Evolutionary conservation across 92 coral and sea anemone genomes (phyloP), one percentile per base, ranked within the genome.

Genomic region (Bergia sp.): DNA sequence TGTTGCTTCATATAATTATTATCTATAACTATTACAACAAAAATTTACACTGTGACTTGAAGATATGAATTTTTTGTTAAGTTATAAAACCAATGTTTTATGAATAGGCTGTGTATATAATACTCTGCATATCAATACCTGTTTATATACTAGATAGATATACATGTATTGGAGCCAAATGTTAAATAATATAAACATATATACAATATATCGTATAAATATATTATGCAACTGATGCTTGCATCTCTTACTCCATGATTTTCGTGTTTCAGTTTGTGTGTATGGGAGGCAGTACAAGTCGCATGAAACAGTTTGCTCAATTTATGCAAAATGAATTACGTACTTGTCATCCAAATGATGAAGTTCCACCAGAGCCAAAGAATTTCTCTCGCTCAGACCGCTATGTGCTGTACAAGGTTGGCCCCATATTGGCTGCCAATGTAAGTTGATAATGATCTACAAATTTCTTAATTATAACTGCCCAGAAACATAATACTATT

Each of bases 361-460:
- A 79, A 5, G 71, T 84, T 11, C 7, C 64, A 20, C 81, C 90
- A 44, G 98, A 92, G 36, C 94, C 98, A 5, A 73, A 86, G 50
- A 97, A 95, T 82, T 57, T 97, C 67, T 94, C 97, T 11, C 92
- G 91, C 23, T 94, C 99, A 73, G 99, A 97, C 86, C 98, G 99
- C 55, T 97, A 96, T 92, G 99, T 92, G 57, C 92, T 97, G 72
- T 97, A 95, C 91, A 97, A 97, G 89, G 96, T 95, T 84, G 99
- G 99, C 78, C 99, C 99, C 16, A 98, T 95, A 41, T 90, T 97
- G 42, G 94, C 93, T 85, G 92, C 93, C 77, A 97, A 95, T 96
- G 99, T 97, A 81, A 92, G 97, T 92, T 6, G 23, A 1, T 71
- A 15, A 0, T 10, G 1, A 50, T 50, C 57, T 13, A 50, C 15